These are phyloP conservation scores for Seriola quinqueradiata DNA, from an alignment of 2,113 vertebrate genomes.

Conservation along the genomic window DNA sequence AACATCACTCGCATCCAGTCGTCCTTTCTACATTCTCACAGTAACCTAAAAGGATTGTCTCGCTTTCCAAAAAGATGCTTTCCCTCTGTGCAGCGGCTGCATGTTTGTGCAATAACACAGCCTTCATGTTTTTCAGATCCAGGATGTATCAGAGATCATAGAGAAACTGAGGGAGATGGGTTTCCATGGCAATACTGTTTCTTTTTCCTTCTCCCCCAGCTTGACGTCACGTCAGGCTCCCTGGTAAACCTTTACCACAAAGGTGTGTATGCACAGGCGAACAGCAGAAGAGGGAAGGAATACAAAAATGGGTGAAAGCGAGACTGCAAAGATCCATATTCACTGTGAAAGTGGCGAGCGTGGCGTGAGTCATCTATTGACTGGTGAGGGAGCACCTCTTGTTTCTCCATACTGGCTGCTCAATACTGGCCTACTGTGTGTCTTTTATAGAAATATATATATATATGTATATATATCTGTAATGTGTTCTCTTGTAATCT, in stretches of 20 bases:
- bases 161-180: conserved; percentile 72
- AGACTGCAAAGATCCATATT: conserved; percentile 34
- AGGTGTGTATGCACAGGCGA: conserved; percentile 53
- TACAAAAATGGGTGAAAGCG: neutral
- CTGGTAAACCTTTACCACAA: conserved; percentile 70
- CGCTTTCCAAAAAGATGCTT: neutral
- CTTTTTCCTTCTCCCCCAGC: conserved; percentile 38
- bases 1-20: neutral
- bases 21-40: neutral
- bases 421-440: too few relatives aligned
- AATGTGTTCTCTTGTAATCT: neutral
- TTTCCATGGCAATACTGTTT: conserved; percentile 84
- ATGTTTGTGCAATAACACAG: conserved; percentile 30
- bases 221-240: conserved; percentile 76
- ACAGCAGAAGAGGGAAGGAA: conserved; percentile 27
- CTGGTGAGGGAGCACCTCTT: neutral
- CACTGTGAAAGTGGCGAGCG: conserved; percentile 10
- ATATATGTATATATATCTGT: neutral
- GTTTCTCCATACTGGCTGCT: neutral
- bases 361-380: conserved; percentile 19
- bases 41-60: neutral
- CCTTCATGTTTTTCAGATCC: conserved; percentile 60
- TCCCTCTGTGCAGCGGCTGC: neutral
- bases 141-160: conserved; percentile 63
- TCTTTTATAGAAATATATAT: neutral